Conservation (phyloP, 2,888 invertebrate species). For the Dryadula phaetusa region DNA sequence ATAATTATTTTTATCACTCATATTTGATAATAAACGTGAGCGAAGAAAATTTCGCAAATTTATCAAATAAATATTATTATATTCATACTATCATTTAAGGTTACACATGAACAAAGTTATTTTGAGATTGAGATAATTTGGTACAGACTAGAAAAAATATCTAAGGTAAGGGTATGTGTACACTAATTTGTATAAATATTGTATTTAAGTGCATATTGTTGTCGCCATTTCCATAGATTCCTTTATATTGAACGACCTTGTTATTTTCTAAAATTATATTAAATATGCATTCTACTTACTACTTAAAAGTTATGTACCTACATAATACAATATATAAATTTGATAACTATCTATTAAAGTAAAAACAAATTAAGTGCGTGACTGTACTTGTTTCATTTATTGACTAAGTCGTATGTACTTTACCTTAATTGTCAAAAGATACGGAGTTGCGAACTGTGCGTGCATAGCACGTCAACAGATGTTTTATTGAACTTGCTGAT, state of each 20-base stretch:
- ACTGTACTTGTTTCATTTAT: slow-evolving; percentile 6
- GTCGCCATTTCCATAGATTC: not conserved
- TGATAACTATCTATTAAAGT: too few relatives aligned
- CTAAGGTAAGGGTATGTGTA: not conserved
- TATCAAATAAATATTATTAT: slow-evolving; percentile 54
- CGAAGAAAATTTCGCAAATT: slow-evolving; percentile 62
- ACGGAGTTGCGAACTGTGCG: not conserved
- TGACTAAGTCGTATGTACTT: not conserved
- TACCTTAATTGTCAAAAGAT: slow-evolving; percentile 14
- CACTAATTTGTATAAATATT: not conserved
- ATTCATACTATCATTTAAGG: slow-evolving; percentile 43
- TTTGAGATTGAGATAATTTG: slow-evolving; percentile 20
- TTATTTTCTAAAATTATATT: not conserved
- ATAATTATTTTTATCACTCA: not conserved
- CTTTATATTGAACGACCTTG: not conserved
- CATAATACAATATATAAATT: too few relatives aligned
- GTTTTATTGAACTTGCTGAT: slow-evolving; percentile 6
- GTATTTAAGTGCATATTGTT: not conserved
- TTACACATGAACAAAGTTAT: slow-evolving; percentile 41
- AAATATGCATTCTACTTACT: not conserved
- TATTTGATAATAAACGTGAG: slow-evolving; percentile 13
- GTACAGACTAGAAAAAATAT: slow-evolving; percentile 10
- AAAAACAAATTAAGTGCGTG: not conserved
- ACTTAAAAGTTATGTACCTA: too few relatives aligned
- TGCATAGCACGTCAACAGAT: slow-evolving; percentile 7